These are phyloP conservation scores for Epistrophe grossulariae DNA, from an alignment of 2,888 invertebrate genomes.

Conservation along the genomic window DNA sequence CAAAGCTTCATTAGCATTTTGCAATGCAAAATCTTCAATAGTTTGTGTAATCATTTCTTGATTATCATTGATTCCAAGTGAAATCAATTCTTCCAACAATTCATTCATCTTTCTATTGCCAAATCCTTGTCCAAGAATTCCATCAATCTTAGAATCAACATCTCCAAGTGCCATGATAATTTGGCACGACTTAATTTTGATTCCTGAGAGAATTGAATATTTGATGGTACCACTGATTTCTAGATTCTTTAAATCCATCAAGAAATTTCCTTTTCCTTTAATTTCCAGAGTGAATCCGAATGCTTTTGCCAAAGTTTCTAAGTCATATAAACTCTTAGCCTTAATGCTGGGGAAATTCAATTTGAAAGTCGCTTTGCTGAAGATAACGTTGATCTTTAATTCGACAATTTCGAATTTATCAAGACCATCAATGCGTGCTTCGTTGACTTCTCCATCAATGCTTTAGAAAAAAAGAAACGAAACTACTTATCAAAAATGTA, in stretches of 20 bases:
- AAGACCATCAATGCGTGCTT: slow-evolving; percentile 79
- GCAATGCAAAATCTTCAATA: slow-evolving; percentile 77
- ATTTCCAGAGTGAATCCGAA: slow-evolving; percentile 80
- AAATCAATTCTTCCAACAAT: slow-evolving; percentile 80
- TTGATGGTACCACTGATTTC: slow-evolving; percentile 78
- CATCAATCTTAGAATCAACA: slow-evolving; percentile 79
- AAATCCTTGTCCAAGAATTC: slow-evolving; percentile 78
- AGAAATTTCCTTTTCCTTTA: slow-evolving; percentile 80
- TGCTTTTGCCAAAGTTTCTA: slow-evolving; percentile 78
- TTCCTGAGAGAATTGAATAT: slow-evolving; percentile 78
- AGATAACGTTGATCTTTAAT: slow-evolving; percentile 79
- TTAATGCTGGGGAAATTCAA: slow-evolving; percentile 72
- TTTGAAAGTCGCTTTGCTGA: slow-evolving; percentile 79
- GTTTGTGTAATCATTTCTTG: slow-evolving; percentile 77
- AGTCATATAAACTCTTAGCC: slow-evolving; percentile 79
- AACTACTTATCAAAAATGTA: neutral
- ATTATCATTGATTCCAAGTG: slow-evolving; percentile 80
- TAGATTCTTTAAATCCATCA: slow-evolving; percentile 79
- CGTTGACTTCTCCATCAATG: slow-evolving; percentile 78
- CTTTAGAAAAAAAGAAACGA: slow-evolving; percentile 53
- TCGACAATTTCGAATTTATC: slow-evolving; percentile 79
- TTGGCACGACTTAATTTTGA: slow-evolving; percentile 79
- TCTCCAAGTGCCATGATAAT: slow-evolving; percentile 77
- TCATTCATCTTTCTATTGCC: slow-evolving; percentile 80
- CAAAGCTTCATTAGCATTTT: slow-evolving; percentile 78